Conservation (phyloP, 2,888 invertebrate genomes). For the Drosophila mimetica region DNA sequence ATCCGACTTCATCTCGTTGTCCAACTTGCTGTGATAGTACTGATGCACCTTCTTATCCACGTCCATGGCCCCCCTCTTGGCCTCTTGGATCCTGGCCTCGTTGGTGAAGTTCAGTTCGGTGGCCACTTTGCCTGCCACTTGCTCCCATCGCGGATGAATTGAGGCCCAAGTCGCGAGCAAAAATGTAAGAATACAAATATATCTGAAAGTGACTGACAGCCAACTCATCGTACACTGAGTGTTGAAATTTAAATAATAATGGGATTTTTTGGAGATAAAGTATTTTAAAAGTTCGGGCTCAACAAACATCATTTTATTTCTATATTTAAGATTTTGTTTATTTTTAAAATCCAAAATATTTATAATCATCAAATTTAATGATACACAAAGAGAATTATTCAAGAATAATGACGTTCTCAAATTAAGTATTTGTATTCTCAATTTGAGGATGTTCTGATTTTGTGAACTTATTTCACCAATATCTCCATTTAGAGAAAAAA, state of each 20-base stretch:
- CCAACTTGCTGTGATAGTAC: background rate
- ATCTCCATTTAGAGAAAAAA: too few species aligned
- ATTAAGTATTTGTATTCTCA: too few species aligned
- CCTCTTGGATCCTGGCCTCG: background rate
- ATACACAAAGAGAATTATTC: too few species aligned
- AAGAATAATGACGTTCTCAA: too few species aligned
- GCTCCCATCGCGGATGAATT: background rate
- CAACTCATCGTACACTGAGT: slow-evolving; percentile 17
- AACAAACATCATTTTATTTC: too few species aligned
- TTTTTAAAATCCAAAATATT: too few species aligned
- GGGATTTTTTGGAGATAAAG: too few species aligned
- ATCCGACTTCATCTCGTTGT: background rate
- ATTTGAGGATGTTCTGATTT: too few species aligned
- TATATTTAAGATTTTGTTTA: background rate
- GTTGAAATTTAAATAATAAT: background rate
- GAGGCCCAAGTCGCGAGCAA: background rate
- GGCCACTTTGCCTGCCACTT: background rate
- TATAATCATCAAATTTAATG: too few species aligned
- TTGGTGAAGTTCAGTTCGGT: background rate
- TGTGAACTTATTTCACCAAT: too few species aligned
- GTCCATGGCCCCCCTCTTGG: background rate
- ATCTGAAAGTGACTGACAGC: background rate
- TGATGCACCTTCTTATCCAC: background rate
- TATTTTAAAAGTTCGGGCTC: too few species aligned
- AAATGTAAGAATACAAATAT: background rate